Base-by-base conservation (phyloP, 2,888 invertebrate genomes). In the Eledona agricola region DNA sequence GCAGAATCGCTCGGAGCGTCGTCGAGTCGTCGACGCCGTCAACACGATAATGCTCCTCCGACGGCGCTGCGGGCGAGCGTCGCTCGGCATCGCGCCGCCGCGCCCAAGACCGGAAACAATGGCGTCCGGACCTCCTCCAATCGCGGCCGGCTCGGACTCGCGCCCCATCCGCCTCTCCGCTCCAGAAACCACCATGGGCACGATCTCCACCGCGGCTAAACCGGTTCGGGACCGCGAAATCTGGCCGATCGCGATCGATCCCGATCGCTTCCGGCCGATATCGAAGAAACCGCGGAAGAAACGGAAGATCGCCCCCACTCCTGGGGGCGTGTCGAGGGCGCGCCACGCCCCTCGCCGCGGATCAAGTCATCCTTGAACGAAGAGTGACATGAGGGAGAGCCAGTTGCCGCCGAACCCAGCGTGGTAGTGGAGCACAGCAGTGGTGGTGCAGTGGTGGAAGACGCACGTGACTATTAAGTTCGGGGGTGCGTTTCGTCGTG, bases 11-110 rank as follows among this genome's bases (percentile, higher is more conserved):
- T 66, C 46, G 59, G 38, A 67, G 67, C 69, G 67, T 65, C 63
- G 63, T 60, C 62, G 61, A 60, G 69, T 68, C 64, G 65, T 68
- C 64, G 67, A 76, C 72, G 72, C 70, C 72, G 68, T 59, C 70
- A 19, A n/a, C n/a, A 71, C 73, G 72, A 61, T 66, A 72, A 81
- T 81, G 82, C 79, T 78, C 73, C 74, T 78, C 59, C 80, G 81
- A 80, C 80, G 81, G 74, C 83, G 82, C 73, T 80, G 81, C 81
- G 81, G 83, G 80, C 82, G 81, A 79, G 80, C 82, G 77, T 80
- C 81, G 78, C 69, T 71, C 80, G 55, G 54, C 58, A 60, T 62
- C 70, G 75, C 75, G 74, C 72, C 74, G 73, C 55, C 74, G 74
- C 74, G 65, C 60, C 70, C 60, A 56, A 58, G 72, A 54, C 77